These are phyloP conservation scores for Neostethus bicornis DNA, from an alignment of 2,797 vertebrate genomes.

Conservation along the genomic window DNA sequence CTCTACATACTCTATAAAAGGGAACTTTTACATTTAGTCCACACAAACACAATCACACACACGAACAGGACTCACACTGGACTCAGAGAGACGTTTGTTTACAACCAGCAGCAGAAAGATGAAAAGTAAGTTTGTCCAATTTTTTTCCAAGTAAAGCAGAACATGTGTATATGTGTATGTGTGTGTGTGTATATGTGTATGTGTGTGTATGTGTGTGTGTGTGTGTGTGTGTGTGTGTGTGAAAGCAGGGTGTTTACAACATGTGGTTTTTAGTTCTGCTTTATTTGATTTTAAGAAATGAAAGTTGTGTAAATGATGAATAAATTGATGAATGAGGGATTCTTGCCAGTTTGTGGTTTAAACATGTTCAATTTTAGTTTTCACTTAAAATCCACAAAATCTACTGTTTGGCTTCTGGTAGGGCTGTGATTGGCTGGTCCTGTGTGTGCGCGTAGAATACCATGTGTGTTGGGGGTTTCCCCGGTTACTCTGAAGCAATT, in stretches of 20 bases:
- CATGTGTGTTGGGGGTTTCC: constrained; percentile 30
- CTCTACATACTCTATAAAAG: constrained; percentile 73
- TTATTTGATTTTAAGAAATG: constrained; percentile 3
- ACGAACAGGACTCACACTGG: constrained; percentile 48
- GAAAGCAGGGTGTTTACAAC: constrained; percentile 12
- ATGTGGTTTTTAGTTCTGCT: constrained; percentile 49
- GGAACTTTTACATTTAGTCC: constrained; percentile 77
- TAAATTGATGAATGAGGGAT: constrained; percentile 12
- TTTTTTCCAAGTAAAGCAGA: constrained; percentile 24
- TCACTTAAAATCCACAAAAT: constrained; percentile 7
- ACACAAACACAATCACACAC: constrained; percentile 64
- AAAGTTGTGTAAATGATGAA: background rate
- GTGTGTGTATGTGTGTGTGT: constrained; percentile 8
- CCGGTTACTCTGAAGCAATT: constrained; percentile 6
- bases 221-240: constrained; percentile 24
- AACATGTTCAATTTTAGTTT: background rate
- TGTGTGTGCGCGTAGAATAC: constrained; percentile 9
- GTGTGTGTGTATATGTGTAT: constrained; percentile 14
- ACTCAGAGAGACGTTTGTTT: constrained; percentile 53
- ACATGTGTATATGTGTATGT: constrained; percentile 17
- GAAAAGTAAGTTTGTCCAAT: constrained; percentile 68
- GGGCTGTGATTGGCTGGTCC: constrained; percentile 34
- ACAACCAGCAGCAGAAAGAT: constrained; percentile 56
- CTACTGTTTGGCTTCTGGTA: constrained; percentile 16
- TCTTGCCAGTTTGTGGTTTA: background rate